A percentile compares a stretch with the other conserved stretches of the same genome.
These are phyloP conservation scores for Zaprionus kolodkinae DNA, from an alignment of 1,140 invertebrate genomes.

Conservation along the genomic window DNA sequence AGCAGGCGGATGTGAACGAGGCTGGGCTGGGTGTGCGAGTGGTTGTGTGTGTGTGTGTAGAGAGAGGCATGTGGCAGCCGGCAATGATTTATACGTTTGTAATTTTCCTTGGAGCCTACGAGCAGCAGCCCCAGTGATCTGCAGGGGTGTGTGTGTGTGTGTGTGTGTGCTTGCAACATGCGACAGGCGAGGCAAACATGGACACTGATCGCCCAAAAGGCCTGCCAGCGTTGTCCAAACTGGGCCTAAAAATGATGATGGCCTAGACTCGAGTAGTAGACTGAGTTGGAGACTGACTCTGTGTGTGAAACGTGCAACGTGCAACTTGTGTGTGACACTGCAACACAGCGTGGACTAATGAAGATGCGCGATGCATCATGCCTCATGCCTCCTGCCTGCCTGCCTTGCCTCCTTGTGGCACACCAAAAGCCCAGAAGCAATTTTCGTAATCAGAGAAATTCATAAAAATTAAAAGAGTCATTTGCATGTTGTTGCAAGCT, in stretches of 20 bases:
- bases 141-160: conserved; percentile 17
- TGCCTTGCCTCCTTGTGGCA: conserved; percentile 22
- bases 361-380: conserved; percentile 81
- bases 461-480: conserved; percentile 83
- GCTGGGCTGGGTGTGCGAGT: neutral
- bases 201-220: conserved; percentile 63
- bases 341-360: conserved; percentile 78
- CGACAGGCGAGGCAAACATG: conserved; percentile 77
- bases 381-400: neutral
- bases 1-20: conserved; percentile 3
- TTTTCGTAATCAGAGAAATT: conserved; percentile 83
- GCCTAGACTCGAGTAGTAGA: conserved; percentile 38
- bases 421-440: conserved; percentile 79
- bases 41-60: conserved; percentile 17
- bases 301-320: conserved; percentile 1
- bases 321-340: conserved; percentile 59
- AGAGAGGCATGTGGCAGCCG: conserved; percentile 32
- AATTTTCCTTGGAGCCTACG: conserved; percentile 78
- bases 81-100: conserved; percentile 80
- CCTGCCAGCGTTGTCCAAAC: conserved; percentile 71
- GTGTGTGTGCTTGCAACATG: conserved; percentile 57
- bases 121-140: conserved; percentile 54
- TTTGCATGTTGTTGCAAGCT: conserved; percentile 75
- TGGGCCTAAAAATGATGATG: conserved; percentile 74
- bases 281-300: too few species aligned